phyloP scores from a whole-genome alignment of 1,140 invertebrate species.

The Phymastichus coffea region DNA sequence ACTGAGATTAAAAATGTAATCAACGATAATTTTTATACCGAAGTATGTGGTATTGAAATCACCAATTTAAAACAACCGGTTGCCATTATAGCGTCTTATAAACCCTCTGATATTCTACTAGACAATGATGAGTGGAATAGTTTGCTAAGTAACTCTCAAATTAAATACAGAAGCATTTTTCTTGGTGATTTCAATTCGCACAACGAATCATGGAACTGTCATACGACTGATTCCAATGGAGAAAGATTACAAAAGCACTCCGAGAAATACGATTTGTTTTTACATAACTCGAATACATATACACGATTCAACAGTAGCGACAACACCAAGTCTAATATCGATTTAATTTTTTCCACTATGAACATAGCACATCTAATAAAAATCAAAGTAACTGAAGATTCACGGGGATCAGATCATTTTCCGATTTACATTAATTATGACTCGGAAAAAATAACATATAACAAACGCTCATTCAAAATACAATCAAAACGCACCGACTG shows the following conservation, averaged over 20 bases:
- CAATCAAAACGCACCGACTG: neutral
- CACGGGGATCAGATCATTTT: neutral
- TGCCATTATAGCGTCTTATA: too few relatives aligned
- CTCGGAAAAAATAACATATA: neutral
- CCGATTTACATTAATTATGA: neutral
- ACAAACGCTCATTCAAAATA: neutral
- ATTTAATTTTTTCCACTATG: neutral
- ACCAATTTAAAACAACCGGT: neutral
- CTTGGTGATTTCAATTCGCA: neutral
- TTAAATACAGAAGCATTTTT: too few relatives aligned
- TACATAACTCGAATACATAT: neutral
- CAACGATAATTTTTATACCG: neutral
- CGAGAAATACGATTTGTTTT: neutral
- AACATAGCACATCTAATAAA: constrained; percentile 22
- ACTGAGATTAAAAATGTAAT: neutral
- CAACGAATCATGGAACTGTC: neutral
- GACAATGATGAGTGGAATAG: too few relatives aligned
- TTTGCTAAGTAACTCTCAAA: neutral
- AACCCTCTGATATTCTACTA: too few relatives aligned
- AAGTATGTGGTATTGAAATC: constrained; percentile 8
- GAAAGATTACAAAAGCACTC: neutral
- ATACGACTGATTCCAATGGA: neutral
- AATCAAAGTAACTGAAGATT: constrained; percentile 30
- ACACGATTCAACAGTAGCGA: neutral
- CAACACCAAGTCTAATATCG: neutral